Evolutionary conservation across 2,888 invertebrate genomes (phyloP).

Genomic region (Gortyna flavago): DNA sequence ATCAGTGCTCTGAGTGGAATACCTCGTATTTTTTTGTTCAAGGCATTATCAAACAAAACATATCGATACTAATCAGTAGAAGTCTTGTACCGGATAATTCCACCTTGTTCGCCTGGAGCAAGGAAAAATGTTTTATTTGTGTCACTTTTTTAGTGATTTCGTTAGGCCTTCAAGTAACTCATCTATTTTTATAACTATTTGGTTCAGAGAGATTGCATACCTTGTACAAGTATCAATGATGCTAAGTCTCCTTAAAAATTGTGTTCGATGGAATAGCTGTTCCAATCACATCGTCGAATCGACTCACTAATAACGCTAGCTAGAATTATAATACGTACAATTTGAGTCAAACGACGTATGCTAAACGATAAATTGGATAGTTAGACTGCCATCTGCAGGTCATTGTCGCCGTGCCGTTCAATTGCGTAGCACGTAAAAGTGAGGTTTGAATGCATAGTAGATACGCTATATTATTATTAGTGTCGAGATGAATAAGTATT

Average conservation of each 20-base stretch:
- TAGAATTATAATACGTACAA: constrained; percentile 5
- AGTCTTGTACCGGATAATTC: too few relatives aligned
- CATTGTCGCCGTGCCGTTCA: constrained; percentile 7
- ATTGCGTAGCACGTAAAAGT: not conserved
- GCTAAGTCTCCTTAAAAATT: not conserved
- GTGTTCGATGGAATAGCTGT: not conserved
- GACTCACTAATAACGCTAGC: not conserved
- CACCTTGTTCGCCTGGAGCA: too few relatives aligned
- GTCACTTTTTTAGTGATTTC: too few relatives aligned
- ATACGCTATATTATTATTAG: not conserved
- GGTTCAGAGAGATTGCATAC: too few relatives aligned
- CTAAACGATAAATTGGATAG: constrained; percentile 17
- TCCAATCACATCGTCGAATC: not conserved
- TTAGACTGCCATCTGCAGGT: not conserved
- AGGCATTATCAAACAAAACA: too few relatives aligned
- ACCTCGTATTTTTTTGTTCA: too few relatives aligned
- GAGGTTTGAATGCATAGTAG: not conserved
- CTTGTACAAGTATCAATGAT: not conserved
- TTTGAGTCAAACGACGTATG: constrained; percentile 8
- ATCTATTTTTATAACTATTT: too few relatives aligned
- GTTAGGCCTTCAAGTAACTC: too few relatives aligned
- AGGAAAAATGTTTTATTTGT: too few relatives aligned
- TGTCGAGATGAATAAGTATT: not conserved
- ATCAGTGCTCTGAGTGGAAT: too few relatives aligned
- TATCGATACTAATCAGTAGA: too few relatives aligned